Percentiles rank a stretch among this genome's conserved stretches.
phyloP scores from a whole-genome alignment of 2,888 invertebrate genomes.

The Baronia brevicornis region DNA sequence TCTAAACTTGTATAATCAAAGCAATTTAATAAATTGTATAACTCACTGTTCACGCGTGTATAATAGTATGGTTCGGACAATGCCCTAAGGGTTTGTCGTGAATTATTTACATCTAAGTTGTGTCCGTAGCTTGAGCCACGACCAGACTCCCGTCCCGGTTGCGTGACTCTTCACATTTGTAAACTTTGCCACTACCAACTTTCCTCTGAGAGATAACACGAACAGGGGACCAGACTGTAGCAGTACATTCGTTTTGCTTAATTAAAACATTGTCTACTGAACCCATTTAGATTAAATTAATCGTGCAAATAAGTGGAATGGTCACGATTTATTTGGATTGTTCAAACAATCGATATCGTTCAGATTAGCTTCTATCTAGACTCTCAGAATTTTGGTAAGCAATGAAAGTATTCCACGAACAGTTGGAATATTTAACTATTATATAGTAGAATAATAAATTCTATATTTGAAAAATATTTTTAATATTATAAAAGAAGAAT shows the following conservation, averaged over 20 bases:
- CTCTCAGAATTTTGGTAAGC: constrained; percentile 9
- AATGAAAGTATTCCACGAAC: constrained; percentile 12
- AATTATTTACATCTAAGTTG: constrained; percentile 26
- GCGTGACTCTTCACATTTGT: constrained; percentile 69
- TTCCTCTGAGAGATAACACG: constrained; percentile 41
- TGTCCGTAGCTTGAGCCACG: constrained; percentile 21
- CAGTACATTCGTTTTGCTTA: constrained; percentile 37
- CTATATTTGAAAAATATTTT: too few species aligned
- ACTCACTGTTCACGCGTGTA: constrained; percentile 1
- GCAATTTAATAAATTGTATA: background rate
- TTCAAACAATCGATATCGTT: constrained; percentile 11
- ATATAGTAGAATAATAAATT: too few species aligned
- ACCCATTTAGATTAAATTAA: constrained; percentile 38
- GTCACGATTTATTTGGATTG: constrained; percentile 36
- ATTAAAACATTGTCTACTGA: constrained; percentile 43
- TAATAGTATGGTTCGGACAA: constrained; percentile 14
- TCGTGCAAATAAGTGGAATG: constrained; percentile 26
- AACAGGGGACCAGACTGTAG: constrained; percentile 31
- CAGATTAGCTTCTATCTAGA: constrained; percentile 7
- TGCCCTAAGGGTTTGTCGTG: constrained; percentile 18
- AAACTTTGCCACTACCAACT: constrained; percentile 32
- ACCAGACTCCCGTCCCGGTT: constrained; percentile 24
- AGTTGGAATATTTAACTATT: too few species aligned
- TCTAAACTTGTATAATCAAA: too few species aligned
- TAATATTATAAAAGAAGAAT: too few species aligned